These are phyloP conservation scores for Holocentrus rufus DNA, from an alignment of 2,797 vertebrate species.

Conservation along the genomic window DNA sequence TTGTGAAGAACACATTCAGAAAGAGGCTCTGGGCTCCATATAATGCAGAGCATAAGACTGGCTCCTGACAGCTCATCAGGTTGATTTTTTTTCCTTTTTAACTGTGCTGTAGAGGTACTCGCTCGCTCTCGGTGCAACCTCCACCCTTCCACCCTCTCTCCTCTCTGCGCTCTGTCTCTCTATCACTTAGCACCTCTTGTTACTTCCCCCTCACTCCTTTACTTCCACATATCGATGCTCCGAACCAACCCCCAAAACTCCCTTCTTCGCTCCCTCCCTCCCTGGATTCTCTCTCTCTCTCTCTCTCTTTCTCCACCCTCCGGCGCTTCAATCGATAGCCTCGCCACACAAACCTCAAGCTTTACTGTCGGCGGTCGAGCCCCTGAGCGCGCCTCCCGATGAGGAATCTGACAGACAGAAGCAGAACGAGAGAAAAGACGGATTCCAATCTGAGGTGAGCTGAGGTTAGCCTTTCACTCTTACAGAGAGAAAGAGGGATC, in stretches of 20 bases:
- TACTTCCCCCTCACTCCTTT: constrained; percentile 28
- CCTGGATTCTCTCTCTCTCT: background rate
- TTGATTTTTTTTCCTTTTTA: no score
- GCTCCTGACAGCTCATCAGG: no score
- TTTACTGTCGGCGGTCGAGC: constrained; percentile 56
- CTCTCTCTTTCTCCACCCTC: constrained; percentile 30
- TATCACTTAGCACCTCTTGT: constrained; percentile 17
- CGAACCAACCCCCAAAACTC: constrained; percentile 2
- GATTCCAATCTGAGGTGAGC: constrained; percentile 58
- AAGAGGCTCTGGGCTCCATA: background rate
- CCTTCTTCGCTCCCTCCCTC: constrained; percentile 13
- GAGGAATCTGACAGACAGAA: constrained; percentile 61
- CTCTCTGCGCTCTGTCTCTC: constrained; percentile 11
- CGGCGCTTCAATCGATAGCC: constrained; percentile 60
- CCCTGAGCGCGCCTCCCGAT: constrained; percentile 50
- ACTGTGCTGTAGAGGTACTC: background rate
- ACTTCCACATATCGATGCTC: constrained; percentile 21
- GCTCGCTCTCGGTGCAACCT: background rate
- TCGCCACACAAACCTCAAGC: constrained; percentile 47
- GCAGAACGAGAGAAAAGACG: constrained; percentile 46
- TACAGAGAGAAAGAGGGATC: constrained; percentile 23
- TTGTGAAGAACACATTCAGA: background rate
- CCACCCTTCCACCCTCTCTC: background rate
- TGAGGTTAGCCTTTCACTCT: constrained; percentile 43
- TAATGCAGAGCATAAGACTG: no score